Evolutionary conservation across 2,888 invertebrate species (phyloP), one percentile per base, ranked within the genome.

Genomic region (Allacma fusca): DNA sequence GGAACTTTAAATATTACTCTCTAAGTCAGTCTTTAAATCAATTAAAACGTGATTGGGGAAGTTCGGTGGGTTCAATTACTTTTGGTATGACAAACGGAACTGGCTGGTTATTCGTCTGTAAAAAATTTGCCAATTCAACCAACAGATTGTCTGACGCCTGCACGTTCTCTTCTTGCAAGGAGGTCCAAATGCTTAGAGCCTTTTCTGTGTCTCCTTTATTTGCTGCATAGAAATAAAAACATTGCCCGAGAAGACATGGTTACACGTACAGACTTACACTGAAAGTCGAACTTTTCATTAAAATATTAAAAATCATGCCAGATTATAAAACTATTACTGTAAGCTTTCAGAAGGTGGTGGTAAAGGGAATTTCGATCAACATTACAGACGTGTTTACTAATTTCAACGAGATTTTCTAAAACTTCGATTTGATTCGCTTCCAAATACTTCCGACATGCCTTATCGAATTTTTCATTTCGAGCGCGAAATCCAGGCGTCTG

Each of bases 101-200:
- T 1, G 89, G 85, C 67, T 90, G 86, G 34, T 90, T 89, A 82
- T 92, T 91, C 12, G 89, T 88, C 83, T 89, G 87, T 24, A 96
- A 88, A 85, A 93, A 91, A 19, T 89, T 88, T 0, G 91, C 92
- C 26, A 96, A 88, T 65, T 88, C 88, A 0, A 85, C 79, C 0
- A 95, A 88, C 86, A 96, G 94, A 26, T 89, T 87, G 29, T 92
- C 91, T 29, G 89, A 90, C 0, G 95, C 92, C 23, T 91, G 87
- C 77, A 94, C 88, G 80, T 91, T 91, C 85, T 96, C 94, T 86
- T 96, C 95, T 87, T 95, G 95, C 88, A 95, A 91, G 84, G 92
- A 88, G 0, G 92, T 94, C 94, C 95, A 95, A 2, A 95, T 87
- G 0, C 91, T 91, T 13, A 94, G 85, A 0, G 93, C 94, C 86